phyloP scores from a whole-genome alignment of 2,797 vertebrate species.

The Pithecia hirsuta region DNA sequence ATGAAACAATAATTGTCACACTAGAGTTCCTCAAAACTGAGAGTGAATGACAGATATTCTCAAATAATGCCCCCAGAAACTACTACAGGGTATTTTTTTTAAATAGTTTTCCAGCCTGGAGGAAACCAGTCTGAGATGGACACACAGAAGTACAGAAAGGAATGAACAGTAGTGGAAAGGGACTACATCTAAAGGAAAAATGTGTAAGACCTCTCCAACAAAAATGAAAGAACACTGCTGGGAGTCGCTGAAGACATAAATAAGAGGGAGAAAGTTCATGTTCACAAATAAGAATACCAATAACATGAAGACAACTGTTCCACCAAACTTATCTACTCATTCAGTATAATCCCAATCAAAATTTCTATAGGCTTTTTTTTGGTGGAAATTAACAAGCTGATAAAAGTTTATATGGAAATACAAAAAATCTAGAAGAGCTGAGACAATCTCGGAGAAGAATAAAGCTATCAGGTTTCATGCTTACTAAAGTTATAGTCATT shows the following conservation, averaged over 20 bases:
- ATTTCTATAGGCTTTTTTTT: neutral
- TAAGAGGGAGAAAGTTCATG: fast-evolving
- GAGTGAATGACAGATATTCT: neutral
- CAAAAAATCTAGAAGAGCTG: neutral
- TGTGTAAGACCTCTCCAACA: neutral
- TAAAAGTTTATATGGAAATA: neutral
- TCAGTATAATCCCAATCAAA: neutral
- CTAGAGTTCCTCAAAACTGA: neutral
- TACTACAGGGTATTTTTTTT: no score
- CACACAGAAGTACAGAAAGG: neutral
- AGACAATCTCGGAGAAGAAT: neutral
- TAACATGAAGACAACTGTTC: neutral
- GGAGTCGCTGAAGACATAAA: neutral
- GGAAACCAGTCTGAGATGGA: neutral
- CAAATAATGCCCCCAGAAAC: neutral
- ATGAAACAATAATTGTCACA: neutral
- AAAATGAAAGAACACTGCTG: neutral
- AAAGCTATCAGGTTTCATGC: neutral
- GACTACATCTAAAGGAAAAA: neutral
- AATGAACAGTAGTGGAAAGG: neutral
- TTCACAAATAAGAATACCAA: neutral
- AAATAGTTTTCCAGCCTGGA: neutral
- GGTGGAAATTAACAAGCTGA: neutral
- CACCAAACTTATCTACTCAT: neutral
- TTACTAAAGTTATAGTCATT: neutral